Evolutionary conservation across 1,140 invertebrate genomes (phyloP).

Genomic region (Drosophila ananassae): DNA sequence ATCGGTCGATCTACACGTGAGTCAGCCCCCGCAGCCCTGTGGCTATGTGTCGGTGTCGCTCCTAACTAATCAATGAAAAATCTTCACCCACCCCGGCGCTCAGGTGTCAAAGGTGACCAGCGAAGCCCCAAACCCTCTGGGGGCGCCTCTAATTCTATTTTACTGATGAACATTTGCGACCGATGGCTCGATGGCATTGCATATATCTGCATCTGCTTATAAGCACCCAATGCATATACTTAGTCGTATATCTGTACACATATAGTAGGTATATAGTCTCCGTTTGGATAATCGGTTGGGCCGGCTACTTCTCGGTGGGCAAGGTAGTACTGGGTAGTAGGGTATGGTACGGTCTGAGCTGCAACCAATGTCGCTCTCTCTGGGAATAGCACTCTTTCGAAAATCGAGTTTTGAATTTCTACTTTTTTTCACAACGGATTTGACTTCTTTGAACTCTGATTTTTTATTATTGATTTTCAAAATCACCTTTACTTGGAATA

Average conservation of each 20-base stretch:
- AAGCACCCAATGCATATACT: constrained; percentile 18
- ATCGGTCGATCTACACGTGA: constrained; percentile 19
- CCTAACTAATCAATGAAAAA: constrained; percentile 51
- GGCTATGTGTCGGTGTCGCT: not conserved
- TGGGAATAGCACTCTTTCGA: too few relatives aligned
- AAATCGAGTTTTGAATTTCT: too few relatives aligned
- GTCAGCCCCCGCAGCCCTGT: constrained; percentile 1
- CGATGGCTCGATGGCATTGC: constrained; percentile 10
- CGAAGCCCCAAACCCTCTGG: constrained; percentile 9
- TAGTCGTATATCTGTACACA: not conserved
- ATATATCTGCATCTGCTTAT: constrained; percentile 50
- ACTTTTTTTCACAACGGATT: too few relatives aligned
- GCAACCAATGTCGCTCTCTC: not conserved
- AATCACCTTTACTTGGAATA: too few relatives aligned
- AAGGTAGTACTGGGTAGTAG: not conserved
- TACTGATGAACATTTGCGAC: constrained; percentile 1
- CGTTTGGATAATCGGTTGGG: not conserved
- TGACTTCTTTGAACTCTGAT: too few relatives aligned
- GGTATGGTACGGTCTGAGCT: not conserved
- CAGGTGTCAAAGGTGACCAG: constrained; percentile 33
- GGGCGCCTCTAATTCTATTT: constrained; percentile 15
- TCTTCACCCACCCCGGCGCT: constrained; percentile 1
- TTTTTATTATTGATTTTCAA: too few relatives aligned
- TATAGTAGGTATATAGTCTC: not conserved
- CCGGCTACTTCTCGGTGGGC: too few relatives aligned